These are phyloP conservation scores for Hylaeus volcanicus DNA, from an alignment of 1,140 invertebrate species.

Conservation along the genomic window DNA sequence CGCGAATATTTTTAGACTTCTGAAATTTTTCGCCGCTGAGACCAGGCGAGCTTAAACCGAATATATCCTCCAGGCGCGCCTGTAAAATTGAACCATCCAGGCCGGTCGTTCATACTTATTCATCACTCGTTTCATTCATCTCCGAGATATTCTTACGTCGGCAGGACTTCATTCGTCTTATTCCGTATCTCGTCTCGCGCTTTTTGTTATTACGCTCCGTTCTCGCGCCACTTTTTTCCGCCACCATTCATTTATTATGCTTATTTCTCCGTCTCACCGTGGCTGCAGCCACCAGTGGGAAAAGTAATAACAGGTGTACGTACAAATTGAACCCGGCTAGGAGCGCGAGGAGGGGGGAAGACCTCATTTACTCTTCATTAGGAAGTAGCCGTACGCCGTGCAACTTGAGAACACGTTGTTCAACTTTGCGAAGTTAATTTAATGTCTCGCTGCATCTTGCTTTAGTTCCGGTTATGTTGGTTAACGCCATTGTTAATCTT, in stretches of 20 bases:
- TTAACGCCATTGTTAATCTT: slow-evolving; percentile 13
- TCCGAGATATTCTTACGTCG: slow-evolving; percentile 4
- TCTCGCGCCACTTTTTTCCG: background rate
- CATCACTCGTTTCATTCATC: slow-evolving; percentile 22
- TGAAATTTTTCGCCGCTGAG: background rate
- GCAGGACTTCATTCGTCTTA: slow-evolving; percentile 7
- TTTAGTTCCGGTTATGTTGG: slow-evolving; percentile 6
- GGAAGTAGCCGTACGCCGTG: background rate
- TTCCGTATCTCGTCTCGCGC: background rate
- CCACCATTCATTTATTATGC: slow-evolving; percentile 30
- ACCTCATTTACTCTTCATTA: slow-evolving; percentile 35
- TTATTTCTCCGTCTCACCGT: background rate
- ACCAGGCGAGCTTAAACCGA: slow-evolving; percentile 5
- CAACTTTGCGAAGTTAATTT: slow-evolving; percentile 35
- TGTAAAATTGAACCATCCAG: background rate
- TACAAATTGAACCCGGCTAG: slow-evolving; percentile 24
- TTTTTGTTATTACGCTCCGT: background rate
- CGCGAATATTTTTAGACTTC: background rate
- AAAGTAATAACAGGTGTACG: slow-evolving; percentile 23
- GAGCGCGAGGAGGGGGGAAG: background rate
- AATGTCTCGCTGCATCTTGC: slow-evolving; percentile 1
- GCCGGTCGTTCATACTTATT: slow-evolving; percentile 37
- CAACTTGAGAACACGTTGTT: background rate
- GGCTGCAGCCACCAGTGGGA: background rate
- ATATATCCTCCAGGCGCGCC: background rate